Percentiles rank a stretch among this genome's conserved stretches.
Conservation (phyloP, 2,797 vertebrate genomes). For the Cheirogaleus major region DNA sequence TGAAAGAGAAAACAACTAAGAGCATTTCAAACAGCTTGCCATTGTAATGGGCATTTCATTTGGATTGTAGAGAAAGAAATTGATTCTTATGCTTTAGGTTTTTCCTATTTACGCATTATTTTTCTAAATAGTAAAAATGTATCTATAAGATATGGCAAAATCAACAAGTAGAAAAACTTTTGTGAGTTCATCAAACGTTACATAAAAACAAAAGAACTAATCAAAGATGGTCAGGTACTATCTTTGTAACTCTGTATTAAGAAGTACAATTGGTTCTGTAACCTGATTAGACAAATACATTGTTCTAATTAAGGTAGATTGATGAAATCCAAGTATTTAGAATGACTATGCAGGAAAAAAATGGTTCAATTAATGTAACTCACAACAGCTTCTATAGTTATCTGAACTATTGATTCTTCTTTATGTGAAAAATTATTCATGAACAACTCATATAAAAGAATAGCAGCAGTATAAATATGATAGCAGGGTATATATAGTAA, state of each 20-base stretch:
- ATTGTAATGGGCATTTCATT: not conserved
- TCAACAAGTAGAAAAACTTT: not conserved
- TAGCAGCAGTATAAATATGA: conserved; percentile 54
- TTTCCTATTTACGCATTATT: not conserved
- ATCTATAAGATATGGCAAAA: not conserved
- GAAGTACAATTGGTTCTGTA: conserved; percentile 56
- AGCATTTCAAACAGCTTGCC: not conserved
- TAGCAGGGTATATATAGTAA: conserved; percentile 15
- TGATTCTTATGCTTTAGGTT: not conserved
- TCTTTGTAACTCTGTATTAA: not conserved
- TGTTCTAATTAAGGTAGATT: conserved; percentile 56
- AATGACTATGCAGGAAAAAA: conserved; percentile 51
- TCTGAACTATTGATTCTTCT: conserved; percentile 54
- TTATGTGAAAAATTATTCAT: conserved; percentile 66
- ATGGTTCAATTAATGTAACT: conserved; percentile 47
- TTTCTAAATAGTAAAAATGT: not conserved
- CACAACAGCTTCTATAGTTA: conserved; percentile 36
- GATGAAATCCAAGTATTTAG: conserved; percentile 57
- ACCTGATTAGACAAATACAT: conserved; percentile 62
- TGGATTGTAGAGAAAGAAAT: not conserved
- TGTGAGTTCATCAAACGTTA: not conserved
- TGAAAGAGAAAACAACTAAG: not conserved
- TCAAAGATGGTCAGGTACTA: not conserved
- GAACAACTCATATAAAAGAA: conserved; percentile 58
- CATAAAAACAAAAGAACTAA: not conserved